Evolutionary conservation across 2,113 vertebrate genomes (phyloP).

Genomic region (Alethe diademata): DNA sequence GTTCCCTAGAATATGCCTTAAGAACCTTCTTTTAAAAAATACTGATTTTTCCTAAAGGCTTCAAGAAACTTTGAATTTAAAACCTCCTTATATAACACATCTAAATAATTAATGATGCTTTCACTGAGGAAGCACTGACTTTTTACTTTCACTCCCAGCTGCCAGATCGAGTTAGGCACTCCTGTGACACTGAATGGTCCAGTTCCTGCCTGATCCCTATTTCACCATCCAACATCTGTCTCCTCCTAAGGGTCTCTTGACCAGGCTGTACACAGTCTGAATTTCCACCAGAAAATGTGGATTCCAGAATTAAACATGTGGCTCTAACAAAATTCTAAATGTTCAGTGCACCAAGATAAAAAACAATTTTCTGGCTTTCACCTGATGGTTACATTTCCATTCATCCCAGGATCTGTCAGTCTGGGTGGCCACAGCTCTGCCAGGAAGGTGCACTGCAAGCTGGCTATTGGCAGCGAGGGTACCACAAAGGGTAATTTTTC

Average conservation of each 20-base stretch:
- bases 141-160: not conserved
- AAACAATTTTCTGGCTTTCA: not conserved
- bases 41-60: not conserved
- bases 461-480: not conserved
- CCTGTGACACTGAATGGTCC: not conserved
- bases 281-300: not conserved
- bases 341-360: not conserved
- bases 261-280: not conserved
- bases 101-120: not conserved
- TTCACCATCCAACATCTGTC: not conserved
- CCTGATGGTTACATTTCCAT: not conserved
- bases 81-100: not conserved
- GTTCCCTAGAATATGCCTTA: not conserved
- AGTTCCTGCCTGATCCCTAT: not conserved
- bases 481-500: not conserved
- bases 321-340: not conserved
- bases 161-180: not conserved
- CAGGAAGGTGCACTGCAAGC: not conserved
- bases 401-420: not conserved
- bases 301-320: not conserved
- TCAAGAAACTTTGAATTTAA: not conserved
- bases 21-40: not conserved
- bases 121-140: not conserved
- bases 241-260: not conserved
- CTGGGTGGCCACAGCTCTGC: not conserved